phyloP scores from a whole-genome alignment of 1,140 invertebrate genomes.

The Tetramorium parvispinum region DNA sequence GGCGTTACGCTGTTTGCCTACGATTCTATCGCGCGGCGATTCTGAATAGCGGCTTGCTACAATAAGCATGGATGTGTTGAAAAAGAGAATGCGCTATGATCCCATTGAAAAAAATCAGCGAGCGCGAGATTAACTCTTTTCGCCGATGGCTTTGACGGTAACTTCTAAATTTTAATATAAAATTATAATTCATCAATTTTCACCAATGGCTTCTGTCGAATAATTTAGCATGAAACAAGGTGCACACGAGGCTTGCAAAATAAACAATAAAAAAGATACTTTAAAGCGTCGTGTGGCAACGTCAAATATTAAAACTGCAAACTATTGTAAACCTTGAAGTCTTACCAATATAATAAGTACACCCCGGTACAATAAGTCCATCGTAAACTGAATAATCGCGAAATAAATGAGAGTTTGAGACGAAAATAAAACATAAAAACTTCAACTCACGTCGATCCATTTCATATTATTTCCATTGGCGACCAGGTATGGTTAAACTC shows the following conservation, averaged over 20 bases:
- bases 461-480: neutral
- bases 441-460: neutral
- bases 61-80: neutral
- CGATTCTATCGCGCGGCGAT: neutral
- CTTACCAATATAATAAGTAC: neutral
- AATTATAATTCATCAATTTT: neutral
- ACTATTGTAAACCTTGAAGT: neutral
- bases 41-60: neutral
- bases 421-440: neutral
- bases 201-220: neutral
- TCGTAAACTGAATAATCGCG: neutral
- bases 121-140: neutral
- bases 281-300: neutral
- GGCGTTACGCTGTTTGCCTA: neutral
- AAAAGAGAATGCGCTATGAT: neutral
- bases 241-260: neutral
- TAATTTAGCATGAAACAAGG: neutral
- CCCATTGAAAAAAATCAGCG: neutral
- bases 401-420: neutral
- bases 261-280: neutral
- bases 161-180: neutral
- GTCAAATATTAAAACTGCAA: neutral
- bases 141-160: neutral
- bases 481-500: neutral
- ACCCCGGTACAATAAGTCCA: neutral